Conservation (phyloP, 1,140 invertebrate species). For the Rhopalosiphum padi region DNA sequence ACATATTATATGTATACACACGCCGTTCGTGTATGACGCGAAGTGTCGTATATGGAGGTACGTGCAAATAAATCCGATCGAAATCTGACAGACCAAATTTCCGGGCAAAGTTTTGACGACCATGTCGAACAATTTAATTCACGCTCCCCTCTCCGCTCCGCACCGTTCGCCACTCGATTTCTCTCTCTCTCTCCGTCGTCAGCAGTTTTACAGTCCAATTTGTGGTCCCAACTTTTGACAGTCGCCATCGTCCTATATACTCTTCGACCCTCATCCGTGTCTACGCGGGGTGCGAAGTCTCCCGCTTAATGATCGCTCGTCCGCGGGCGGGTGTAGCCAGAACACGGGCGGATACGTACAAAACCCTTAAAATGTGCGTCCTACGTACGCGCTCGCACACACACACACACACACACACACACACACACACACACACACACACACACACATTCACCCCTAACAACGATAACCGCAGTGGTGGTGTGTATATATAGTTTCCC, state of each 20-base stretch:
- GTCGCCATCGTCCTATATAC: not conserved
- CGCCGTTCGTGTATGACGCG: too few relatives aligned
- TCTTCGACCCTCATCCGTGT: not conserved
- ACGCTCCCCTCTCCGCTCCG: not conserved
- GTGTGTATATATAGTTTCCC: not conserved
- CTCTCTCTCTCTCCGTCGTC: not conserved
- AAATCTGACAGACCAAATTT: conserved; percentile 9
- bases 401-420: too few relatives aligned
- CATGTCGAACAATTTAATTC: conserved; percentile 27
- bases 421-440: not conserved
- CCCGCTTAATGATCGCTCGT: not conserved
- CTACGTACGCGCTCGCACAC: not conserved
- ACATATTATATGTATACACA: too few relatives aligned
- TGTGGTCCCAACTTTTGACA: conserved; percentile 11
- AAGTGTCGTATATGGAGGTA: too few relatives aligned
- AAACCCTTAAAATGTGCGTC: not conserved
- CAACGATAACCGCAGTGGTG: not conserved
- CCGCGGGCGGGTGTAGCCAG: not conserved
- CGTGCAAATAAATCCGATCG: not conserved
- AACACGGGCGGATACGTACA: not conserved
- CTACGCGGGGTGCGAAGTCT: not conserved
- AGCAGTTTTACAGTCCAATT: conserved; percentile 25
- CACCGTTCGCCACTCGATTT: not conserved
- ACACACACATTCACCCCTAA: not conserved
- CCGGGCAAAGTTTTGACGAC: conserved; percentile 5